Conservation (phyloP, 2,888 invertebrate species). For the Eulithis prunata region DNA sequence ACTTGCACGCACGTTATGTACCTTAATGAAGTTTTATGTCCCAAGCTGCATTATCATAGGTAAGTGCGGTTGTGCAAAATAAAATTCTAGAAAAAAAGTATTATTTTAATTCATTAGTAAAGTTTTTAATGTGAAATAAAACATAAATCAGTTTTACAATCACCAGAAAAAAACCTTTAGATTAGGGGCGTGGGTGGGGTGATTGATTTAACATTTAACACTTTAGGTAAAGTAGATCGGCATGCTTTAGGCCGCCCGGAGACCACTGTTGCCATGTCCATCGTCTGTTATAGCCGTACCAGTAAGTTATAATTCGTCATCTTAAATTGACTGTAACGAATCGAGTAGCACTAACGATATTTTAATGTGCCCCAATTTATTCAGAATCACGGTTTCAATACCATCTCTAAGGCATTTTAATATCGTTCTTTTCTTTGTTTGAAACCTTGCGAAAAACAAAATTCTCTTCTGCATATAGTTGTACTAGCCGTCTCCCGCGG, state of each 20-base stretch:
- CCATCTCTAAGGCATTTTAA: not conserved
- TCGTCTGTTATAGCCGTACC: not conserved
- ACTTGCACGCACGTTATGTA: conserved; percentile 45
- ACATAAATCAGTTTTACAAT: no score
- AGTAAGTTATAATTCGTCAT: not conserved
- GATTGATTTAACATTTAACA: not conserved
- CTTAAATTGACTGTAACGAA: not conserved
- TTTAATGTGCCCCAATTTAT: conserved; percentile 1
- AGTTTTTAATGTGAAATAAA: not conserved
- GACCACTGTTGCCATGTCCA: not conserved
- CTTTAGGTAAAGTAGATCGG: no score
- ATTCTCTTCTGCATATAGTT: no score
- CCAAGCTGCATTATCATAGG: conserved; percentile 9
- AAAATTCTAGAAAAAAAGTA: conserved; percentile 22
- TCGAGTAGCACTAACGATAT: not conserved
- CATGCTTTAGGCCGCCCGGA: not conserved
- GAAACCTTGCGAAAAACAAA: not conserved
- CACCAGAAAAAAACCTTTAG: not conserved
- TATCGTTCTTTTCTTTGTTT: not conserved
- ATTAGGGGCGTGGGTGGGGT: not conserved
- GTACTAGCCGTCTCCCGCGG: no score
- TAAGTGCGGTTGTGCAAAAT: conserved; percentile 20
- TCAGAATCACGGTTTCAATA: not conserved
- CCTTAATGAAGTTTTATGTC: conserved; percentile 48
- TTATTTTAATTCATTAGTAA: not conserved